These are phyloP conservation scores for Apodemia duryi DNA, from an alignment of 2,888 invertebrate genomes.

Conservation along the genomic window DNA sequence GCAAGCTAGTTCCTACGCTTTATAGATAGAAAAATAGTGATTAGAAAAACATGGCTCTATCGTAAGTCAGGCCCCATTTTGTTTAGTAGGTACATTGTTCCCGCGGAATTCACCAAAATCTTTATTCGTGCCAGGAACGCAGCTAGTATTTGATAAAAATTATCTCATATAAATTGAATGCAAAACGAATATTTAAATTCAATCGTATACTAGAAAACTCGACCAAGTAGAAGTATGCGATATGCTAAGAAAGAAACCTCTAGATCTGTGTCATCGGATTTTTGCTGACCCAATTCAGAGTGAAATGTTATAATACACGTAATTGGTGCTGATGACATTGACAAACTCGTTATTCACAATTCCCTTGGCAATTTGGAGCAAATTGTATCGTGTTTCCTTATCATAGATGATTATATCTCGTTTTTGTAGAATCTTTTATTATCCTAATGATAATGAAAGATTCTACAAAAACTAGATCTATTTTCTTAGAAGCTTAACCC, in stretches of 20 bases:
- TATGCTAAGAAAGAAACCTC: neutral
- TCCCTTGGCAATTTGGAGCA: neutral
- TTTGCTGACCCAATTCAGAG: neutral
- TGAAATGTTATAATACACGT: neutral
- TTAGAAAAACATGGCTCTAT: no score
- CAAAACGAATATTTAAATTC: no score
- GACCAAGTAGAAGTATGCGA: neutral
- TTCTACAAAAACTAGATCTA: neutral
- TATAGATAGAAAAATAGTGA: no score
- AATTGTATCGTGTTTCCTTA: conserved; percentile 2
- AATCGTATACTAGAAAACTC: no score
- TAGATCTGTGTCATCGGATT: neutral
- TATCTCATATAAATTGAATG: no score
- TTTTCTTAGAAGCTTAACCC: neutral
- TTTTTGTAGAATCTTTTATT: neutral
- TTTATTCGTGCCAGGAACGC: no score
- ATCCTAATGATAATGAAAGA: neutral
- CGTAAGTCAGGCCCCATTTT: no score
- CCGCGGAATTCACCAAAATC: no score
- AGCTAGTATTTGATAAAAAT: no score
- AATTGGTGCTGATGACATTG: conserved; percentile 4
- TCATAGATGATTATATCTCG: neutral
- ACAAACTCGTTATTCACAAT: conserved; percentile 4
- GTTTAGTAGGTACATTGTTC: no score
- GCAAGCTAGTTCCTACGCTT: no score